Evolutionary conservation across 1,140 invertebrate genomes (phyloP), one percentile per base, ranked within the genome.

Genomic region (Holcopasites calliopsidis): DNA sequence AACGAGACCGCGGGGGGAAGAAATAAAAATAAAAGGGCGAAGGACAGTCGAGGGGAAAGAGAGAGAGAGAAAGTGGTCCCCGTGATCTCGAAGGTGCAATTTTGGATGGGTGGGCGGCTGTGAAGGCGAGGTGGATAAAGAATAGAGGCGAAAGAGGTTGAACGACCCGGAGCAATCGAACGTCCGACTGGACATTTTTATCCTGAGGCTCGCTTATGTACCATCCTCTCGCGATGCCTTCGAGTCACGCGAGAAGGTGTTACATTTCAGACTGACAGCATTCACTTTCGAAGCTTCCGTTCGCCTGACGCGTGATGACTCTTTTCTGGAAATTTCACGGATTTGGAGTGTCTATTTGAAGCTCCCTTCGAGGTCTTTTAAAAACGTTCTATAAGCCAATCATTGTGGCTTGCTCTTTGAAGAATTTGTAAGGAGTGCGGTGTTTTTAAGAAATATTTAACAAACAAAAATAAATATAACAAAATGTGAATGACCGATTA

Each of bases 41-140:
- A 28, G 10, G 16, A 47, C 4, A 26, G 10, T 2, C 3, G 8
- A 4, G 60, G 69, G 72, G 70, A 42, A 76, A 76, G 69, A 84
- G 72, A 77, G 64, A 70, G 76, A 62, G 78, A 66, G 80, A 81
- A 87, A 83, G 83, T 80, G 82, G 81, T 68, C 80, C 69, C 68
- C 76, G 65, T 62, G 70, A 73, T 72, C 44, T 76, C 62, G 33
- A 65, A 82, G 79, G 50, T 81, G 80, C 69, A 82, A 82, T 82
- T 82, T 82, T 64, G 80, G 81, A 33, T 40, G 81, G 66, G 80
- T 83, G 76, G 81, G 81, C 81, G 81, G 55, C 40, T n/a, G 71
- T 18, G 70, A 42, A n/a, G 61, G 47, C 79, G 79, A 47, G n/a
- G n/a, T 5, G 58, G 70, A 47, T 42, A 66, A 77, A 38, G 44